Conservation (phyloP, 2,888 invertebrate species). For the Protodeltote pygarga region DNA sequence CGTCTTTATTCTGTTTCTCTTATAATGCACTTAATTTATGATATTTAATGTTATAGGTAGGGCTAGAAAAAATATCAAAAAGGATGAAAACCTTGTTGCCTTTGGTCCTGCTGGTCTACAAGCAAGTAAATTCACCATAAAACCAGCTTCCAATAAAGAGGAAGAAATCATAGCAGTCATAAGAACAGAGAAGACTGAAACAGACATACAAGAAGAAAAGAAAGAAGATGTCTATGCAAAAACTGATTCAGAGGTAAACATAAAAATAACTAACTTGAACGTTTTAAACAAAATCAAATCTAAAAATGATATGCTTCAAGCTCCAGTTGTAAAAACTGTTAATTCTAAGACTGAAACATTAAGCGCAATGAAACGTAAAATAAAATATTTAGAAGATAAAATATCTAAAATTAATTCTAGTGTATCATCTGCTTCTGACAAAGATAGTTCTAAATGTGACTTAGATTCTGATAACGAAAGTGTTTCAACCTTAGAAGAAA, state of each 20-base stretch:
- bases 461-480: conserved; percentile 57
- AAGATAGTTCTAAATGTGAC: conserved; percentile 19
- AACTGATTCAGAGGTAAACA: conserved; percentile 54
- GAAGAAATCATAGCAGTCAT: conserved; percentile 1
- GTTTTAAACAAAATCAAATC: conserved; percentile 13
- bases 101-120: conserved; percentile 60
- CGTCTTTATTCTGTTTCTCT: background rate
- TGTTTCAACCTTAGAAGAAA: conserved; percentile 53
- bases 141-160: conserved; percentile 23
- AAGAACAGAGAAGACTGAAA: conserved; percentile 10
- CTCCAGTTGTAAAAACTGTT: background rate
- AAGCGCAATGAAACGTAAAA: conserved; percentile 11
- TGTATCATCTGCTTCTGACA: conserved; percentile 23
- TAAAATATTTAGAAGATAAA: conserved; percentile 21
- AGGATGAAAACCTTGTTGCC: conserved; percentile 26
- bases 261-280: conserved; percentile 41
- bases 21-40: too few relatives aligned
- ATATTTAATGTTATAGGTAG: background rate
- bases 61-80: background rate
- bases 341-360: background rate
- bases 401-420: conserved; percentile 9
- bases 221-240: conserved; percentile 37
- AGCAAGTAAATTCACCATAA: conserved; percentile 21
- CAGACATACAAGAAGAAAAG: conserved; percentile 12
- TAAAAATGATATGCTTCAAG: background rate